Base-by-base conservation (phyloP, 1,140 invertebrate species). In the Zaprionus taronus region DNA sequence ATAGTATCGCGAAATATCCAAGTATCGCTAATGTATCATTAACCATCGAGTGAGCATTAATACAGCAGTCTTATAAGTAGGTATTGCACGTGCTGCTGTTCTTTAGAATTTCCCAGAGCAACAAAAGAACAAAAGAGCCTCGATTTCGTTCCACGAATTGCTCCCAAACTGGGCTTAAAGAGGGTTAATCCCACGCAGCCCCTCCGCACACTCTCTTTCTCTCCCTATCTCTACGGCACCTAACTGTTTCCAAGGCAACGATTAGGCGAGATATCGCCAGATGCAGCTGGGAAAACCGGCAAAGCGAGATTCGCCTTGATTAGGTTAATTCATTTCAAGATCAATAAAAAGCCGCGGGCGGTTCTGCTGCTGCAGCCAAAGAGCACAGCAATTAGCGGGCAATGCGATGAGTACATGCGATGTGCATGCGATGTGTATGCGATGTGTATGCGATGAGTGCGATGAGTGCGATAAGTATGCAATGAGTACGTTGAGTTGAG, bases 341-440 rank as follows among this genome's bases (percentile, higher is more conserved):
- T 72, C 70, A 72, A 72, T 72, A 67, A 67, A 67, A 58, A 51
- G 49, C 70, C 63, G 69, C 51, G 12, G 31, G 31, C 31, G 31
- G 31, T 3, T 11, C 31, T 34, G 31, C 69, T 41, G 68, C 60
- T 41, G 68, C 60, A 38, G 63, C 44, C n/a, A 17, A 56, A 71
- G 56, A 64, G 38, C 41, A 51, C 15, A 12, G 9, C 20, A 66
- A 66, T 56, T 20, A 51, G 47, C 17, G 20, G 4, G 20, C 17
- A 22, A 22, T 51, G 47, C 47, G 47, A 51, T 22, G 44, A 17
- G 44, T n/a, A n/a, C 14, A 34, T 38, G 47, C 47, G 62, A 66
- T 72, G 62, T 22, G 56, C 15, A 28, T 49, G 47, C 47, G 62
- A 72, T 72, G 62, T 22, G 56, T 67, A 28, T 17, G 17, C 26